Base-by-base conservation (phyloP, 2,888 invertebrate genomes). In the Scaptomyza parva region DNA sequence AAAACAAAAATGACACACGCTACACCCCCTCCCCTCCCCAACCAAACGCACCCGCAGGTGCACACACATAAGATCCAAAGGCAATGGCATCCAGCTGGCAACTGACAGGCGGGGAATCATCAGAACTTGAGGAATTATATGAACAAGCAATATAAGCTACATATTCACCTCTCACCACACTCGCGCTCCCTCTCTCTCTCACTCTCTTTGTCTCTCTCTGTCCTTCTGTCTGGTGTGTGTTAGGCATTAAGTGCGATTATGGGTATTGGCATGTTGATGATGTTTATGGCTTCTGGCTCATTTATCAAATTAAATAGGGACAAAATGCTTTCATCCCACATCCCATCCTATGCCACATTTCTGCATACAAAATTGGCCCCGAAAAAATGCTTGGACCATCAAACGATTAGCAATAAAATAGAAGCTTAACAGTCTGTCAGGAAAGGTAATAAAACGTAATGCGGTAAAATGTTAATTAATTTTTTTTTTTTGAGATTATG, bases 221-320 rank as follows among this genome's bases (percentile, higher is more conserved):
- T n/a, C n/a, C n/a, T n/a, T n/a, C n/a, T n/a, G n/a, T n/a, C n/a
- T n/a, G n/a, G n/a, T n/a, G n/a, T n/a, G n/a, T 55, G 61, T 44
- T 74, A 55, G 57, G 62, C 70, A 74, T 78, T 81, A 71, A 76
- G 73, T 73, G 76, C 72, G 76, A 72, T 74, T 74, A 73, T 72
- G 52, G 71, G 71, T 26, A 60, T 76, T 65, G 51, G 55, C 26
- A 76, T n/a, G n/a, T 65, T 66, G 73, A 76, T 58, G 76, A 73
- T 54, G 71, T 58, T 73, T 63, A 72, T 72, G 72, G 72, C 71
- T 75, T 70, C 48, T 64, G 71, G 30, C 48, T 75, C 72, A 75
- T 72, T 72, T 72, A 62, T 76, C 72, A 72, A 70, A 63, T 60
- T 55, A 75, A 75, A 75, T 75, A 63, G 39, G 43, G 33, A 52